Conservation (phyloP, 2,888 invertebrate genomes). For the Noctua janthe region DNA sequence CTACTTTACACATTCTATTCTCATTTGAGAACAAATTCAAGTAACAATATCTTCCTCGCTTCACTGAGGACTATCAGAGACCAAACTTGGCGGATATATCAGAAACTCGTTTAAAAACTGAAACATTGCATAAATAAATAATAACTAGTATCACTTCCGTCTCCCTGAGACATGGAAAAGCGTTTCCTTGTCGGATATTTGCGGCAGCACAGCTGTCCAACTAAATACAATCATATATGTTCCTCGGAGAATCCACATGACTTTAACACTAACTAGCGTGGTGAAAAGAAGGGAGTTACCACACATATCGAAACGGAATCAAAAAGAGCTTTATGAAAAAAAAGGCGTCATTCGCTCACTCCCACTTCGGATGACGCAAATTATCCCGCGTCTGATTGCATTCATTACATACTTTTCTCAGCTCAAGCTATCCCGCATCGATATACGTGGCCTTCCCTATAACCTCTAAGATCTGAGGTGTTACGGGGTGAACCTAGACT, state of each 20-base stretch:
- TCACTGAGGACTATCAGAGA: conserved; percentile 36
- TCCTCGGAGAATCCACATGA: conserved; percentile 52
- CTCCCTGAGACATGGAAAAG: conserved; percentile 60
- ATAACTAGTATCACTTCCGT: conserved; percentile 63
- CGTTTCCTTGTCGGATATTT: conserved; percentile 59
- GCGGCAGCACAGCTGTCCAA: conserved; percentile 51
- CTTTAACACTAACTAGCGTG: conserved; percentile 18
- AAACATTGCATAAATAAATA: conserved; percentile 57
- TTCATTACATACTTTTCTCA: background rate
- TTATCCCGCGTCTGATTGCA: background rate
- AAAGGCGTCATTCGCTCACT: background rate
- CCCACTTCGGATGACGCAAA: background rate
- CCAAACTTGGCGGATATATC: conserved; percentile 47
- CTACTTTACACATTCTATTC: conserved; percentile 24
- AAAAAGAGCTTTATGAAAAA: background rate
- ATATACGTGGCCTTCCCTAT: background rate
- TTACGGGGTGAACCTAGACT: conserved; percentile 22
- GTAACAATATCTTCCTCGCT: conserved; percentile 26
- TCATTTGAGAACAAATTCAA: conserved; percentile 35
- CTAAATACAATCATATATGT: conserved; percentile 47
- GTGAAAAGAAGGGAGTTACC: background rate
- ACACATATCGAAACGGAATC: background rate
- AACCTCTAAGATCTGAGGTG: background rate
- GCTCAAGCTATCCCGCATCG: background rate
- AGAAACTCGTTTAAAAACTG: conserved; percentile 32